These are phyloP conservation scores for Asarcornis scutulata DNA, from an alignment of 2,113 vertebrate species.

Conservation along the genomic window DNA sequence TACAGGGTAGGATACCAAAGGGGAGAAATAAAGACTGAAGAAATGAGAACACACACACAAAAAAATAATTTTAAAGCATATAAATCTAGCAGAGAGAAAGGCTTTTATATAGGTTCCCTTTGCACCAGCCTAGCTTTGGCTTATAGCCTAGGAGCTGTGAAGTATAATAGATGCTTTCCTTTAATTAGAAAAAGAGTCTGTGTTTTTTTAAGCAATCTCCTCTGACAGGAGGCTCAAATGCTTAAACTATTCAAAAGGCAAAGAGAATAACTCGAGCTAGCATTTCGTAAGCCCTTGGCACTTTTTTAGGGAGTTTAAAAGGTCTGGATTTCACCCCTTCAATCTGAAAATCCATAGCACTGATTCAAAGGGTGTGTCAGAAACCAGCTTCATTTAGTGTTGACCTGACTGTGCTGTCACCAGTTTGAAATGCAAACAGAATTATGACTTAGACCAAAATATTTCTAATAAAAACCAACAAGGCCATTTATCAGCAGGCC, in stretches of 20 bases:
- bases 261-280: background rate
- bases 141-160: background rate
- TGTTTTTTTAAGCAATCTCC: background rate
- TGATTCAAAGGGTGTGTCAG: background rate
- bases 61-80: background rate
- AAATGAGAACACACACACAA: background rate
- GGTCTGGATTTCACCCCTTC: background rate
- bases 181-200: background rate
- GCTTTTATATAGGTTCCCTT: background rate
- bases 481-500: constrained; percentile 20
- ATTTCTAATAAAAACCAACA: background rate
- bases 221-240: background rate
- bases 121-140: background rate
- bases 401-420: background rate
- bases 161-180: constrained; percentile 5
- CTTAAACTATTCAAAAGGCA: background rate
- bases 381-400: background rate
- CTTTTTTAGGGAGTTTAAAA: background rate
- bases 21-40: background rate
- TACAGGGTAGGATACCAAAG: background rate
- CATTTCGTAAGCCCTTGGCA: background rate
- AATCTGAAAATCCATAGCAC: background rate
- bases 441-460: constrained; percentile 24
- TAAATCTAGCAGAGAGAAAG: background rate
- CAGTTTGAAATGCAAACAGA: constrained; percentile 8